These are phyloP conservation scores for Crambe crambe DNA, from an alignment of 37 sponge, comb jelly and placozoan species.

Conservation along the genomic window DNA sequence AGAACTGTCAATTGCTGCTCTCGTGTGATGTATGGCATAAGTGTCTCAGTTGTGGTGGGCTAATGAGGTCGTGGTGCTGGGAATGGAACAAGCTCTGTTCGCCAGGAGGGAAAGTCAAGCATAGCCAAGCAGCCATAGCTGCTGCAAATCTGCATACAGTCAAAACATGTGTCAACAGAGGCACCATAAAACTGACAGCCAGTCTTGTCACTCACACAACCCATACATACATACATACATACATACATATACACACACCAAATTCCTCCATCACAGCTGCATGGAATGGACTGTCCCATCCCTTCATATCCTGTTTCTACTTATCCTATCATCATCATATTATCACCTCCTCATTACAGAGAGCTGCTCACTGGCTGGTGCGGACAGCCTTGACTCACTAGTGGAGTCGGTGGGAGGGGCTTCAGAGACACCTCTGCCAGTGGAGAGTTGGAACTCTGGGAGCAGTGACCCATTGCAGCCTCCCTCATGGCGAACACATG, in stretches of 20 bases:
- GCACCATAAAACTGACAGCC: background rate
- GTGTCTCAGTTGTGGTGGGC: background rate
- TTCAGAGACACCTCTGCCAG: background rate
- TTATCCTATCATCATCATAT: background rate
- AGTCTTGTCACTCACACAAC: too few relatives aligned
- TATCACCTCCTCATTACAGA: slow-evolving; percentile 14
- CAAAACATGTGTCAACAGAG: background rate
- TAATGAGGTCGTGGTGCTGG: background rate
- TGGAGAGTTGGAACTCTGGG: background rate
- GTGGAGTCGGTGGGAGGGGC: background rate
- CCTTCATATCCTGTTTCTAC: background rate
- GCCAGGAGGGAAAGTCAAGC: background rate
- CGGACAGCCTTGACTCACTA: slow-evolving; percentile 7
- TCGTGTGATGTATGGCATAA: background rate
- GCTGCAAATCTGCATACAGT: background rate
- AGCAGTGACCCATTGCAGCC: slow-evolving; percentile 13
- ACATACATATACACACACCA: too few relatives aligned
- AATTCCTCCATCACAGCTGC: too few relatives aligned
- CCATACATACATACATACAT: too few relatives aligned
- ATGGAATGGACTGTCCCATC: background rate
- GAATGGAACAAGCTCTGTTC: background rate
- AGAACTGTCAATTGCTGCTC: background rate
- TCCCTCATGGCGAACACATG: slow-evolving; percentile 38
- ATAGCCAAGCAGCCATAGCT: too few relatives aligned
- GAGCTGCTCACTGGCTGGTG: slow-evolving; percentile 12